Evolutionary conservation across 2,113 vertebrate genomes (phyloP).

Genomic region (Emberiza fucata): DNA sequence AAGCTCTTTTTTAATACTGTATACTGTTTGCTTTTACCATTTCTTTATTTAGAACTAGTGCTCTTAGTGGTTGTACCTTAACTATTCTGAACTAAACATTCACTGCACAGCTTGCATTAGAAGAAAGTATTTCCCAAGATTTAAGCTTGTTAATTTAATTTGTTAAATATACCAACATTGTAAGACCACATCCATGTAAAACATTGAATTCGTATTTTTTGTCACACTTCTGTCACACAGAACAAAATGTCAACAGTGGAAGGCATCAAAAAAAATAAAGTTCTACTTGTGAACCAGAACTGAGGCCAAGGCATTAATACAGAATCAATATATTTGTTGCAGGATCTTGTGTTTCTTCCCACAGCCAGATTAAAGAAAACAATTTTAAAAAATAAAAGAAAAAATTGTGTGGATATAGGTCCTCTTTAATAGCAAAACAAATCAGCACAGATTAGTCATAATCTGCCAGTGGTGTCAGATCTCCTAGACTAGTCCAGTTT

Average conservation of each 20-base stretch:
- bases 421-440: background rate
- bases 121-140: background rate
- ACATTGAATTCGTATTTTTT: background rate
- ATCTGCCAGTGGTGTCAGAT: background rate
- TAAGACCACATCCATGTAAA: background rate
- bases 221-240: constrained; percentile 11
- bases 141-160: background rate
- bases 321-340: background rate
- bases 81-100: background rate
- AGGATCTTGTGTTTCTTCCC: background rate
- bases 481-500: background rate
- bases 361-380: background rate
- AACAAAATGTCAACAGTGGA: background rate
- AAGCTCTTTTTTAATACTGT: background rate
- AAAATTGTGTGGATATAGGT: background rate
- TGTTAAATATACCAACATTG: background rate
- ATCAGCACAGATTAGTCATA: background rate
- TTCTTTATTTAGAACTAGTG: background rate
- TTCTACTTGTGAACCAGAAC: background rate
- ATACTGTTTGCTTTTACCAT: background rate
- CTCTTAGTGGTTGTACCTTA: background rate
- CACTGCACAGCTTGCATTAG: background rate
- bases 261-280: constrained; percentile 41
- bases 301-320: background rate
- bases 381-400: too few species aligned